Percentiles rank a stretch among this genome's conserved stretches.
Conservation (phyloP, 2,797 vertebrate species). For the Poeciliopsis paucimaculata region DNA sequence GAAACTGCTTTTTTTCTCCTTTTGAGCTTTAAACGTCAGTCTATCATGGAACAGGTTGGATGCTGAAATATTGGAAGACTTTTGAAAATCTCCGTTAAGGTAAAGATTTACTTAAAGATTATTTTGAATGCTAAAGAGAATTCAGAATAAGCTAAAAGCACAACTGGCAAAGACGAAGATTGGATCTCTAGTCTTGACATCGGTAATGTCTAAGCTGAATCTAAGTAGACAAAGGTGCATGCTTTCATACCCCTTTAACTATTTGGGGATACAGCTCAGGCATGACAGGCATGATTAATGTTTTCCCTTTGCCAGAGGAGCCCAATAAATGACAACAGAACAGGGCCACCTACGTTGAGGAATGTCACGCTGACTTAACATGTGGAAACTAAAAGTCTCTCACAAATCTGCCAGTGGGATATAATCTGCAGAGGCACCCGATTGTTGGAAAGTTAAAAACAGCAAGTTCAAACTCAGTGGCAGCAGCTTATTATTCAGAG, state of each 20-base stretch:
- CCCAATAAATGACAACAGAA: constrained; percentile 28
- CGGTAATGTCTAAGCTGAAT: constrained; percentile 49
- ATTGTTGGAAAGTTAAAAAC: constrained; percentile 58
- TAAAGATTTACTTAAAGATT: neutral
- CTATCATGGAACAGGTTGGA: neutral
- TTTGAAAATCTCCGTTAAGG: neutral
- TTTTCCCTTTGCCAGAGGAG: constrained; percentile 31
- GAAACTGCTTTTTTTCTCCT: neutral
- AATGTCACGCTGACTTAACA: constrained; percentile 22
- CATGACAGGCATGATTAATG: constrained; percentile 15
- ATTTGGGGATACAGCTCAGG: constrained; percentile 22
- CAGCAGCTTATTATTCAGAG: constrained; percentile 50
- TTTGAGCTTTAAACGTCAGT: neutral
- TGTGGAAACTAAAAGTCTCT: constrained; percentile 38
- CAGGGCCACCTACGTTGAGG: constrained; percentile 52
- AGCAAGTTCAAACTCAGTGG: constrained; percentile 58
- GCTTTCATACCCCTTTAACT: constrained; percentile 28
- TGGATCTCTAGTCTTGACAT: neutral
- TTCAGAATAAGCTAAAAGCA: neutral
- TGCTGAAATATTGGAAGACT: neutral
- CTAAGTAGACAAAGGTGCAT: constrained; percentile 40
- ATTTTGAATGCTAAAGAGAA: neutral
- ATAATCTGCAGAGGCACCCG: constrained; percentile 51
- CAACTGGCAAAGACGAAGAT: neutral
- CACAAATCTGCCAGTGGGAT: constrained; percentile 40